Evolutionary conservation across 1,140 invertebrate species (phyloP), one percentile per base, ranked within the genome.

Genomic region (Drosophila sturtevanti): DNA sequence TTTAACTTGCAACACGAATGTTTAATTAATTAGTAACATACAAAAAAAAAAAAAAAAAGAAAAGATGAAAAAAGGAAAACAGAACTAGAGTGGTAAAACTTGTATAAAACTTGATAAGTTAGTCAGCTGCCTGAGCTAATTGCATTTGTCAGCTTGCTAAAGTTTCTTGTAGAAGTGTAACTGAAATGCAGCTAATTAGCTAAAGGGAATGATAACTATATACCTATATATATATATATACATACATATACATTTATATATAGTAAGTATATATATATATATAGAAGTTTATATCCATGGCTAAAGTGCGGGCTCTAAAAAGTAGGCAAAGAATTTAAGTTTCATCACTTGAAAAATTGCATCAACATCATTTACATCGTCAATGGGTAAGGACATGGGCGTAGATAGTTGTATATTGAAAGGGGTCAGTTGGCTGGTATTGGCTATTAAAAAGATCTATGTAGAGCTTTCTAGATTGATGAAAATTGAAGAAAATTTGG

Each of bases 121-220:
- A 71, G 38, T 68, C 72, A 60, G 18, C 58, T 22, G 51, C 41
- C 55, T 48, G 69, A 52, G 77, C 68, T 81, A 81, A 81, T 86
- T 86, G 77, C 66, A 54, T 68, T 66, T 78, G 77, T 58, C 65
- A 81, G 78, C 62, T 48, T 74, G 81, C 71, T 75, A 66, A 85
- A 85, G 77, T 85, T 86, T 48, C 16, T 21, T 61, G 16, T 55
- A 63, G 77, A 68, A 85, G 63, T 85, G 70, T 70, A 71, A 79
- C 79, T 82, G 68, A 79, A 82, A 79, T 63, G 69, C 63, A 66
- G 78, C 78, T 85, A 85, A 85, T 85, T 85, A 82, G 71, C 75
- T 69, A 58, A 73, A 52, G 54, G 63, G 59, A 44, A 34, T 14
- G 48, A 21, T 54, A 24, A 35, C 12, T 35, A 6, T 9, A 2